A percentile compares a stretch with the other conserved stretches of the same genome.
phyloP scores from a whole-genome alignment of 2,888 invertebrate species.

The Protonemura montana region DNA sequence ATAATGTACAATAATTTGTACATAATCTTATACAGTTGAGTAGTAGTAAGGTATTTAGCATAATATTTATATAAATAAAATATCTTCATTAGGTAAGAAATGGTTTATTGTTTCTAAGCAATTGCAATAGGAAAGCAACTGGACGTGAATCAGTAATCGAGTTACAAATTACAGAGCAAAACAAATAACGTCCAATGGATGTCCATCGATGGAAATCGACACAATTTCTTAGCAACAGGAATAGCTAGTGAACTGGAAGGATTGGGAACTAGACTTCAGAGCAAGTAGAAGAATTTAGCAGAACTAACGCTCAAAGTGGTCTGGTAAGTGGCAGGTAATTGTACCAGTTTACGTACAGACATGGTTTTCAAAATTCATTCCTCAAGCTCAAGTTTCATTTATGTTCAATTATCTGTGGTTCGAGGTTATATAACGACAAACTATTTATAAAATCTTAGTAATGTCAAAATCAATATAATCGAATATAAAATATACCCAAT shows the following conservation, averaged over 20 bases:
- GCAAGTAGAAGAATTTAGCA: background rate
- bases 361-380: no score
- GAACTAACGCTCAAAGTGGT: no score
- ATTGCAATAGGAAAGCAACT: no score
- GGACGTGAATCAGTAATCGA: background rate
- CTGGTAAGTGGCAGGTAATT: no score
- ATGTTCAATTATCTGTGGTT: no score
- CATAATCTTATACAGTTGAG: background rate
- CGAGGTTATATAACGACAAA: no score
- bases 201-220: background rate
- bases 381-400: no score
- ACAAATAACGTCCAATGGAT: background rate
- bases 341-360: no score
- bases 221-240: background rate
- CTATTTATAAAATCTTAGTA: no score
- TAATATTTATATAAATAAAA: background rate
- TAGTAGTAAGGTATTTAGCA: background rate
- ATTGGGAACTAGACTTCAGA: background rate
- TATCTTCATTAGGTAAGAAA: background rate
- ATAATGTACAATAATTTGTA: constrained; percentile 12
- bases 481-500: no score
- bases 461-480: no score
- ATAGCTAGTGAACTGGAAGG: background rate
- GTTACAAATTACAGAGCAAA: background rate
- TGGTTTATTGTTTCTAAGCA: background rate